Conservation (phyloP, 2,797 vertebrate species). For the Lates japonicus region DNA sequence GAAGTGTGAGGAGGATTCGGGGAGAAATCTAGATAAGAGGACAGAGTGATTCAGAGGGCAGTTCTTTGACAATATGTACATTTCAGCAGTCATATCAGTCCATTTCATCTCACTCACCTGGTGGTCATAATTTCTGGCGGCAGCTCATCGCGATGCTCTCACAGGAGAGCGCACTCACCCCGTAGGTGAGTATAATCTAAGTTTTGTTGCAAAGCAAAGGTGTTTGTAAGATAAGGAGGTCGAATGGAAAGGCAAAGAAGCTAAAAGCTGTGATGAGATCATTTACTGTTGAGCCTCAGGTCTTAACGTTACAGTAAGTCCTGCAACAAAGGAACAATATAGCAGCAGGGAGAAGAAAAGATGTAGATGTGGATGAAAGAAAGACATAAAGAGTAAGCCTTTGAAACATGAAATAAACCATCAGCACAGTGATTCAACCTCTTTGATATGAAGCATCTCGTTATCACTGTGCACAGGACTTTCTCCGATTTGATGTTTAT, state of each 20-base stretch:
- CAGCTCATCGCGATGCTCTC: constrained; percentile 28
- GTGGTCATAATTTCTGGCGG: constrained; percentile 50
- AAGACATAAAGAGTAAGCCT: background rate
- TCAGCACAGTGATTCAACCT: constrained; percentile 20
- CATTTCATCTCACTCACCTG: constrained; percentile 55
- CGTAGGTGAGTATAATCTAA: constrained; percentile 49
- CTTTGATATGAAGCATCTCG: constrained; percentile 31
- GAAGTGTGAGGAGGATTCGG: background rate
- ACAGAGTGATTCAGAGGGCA: constrained; percentile 23
- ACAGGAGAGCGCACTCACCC: constrained; percentile 13
- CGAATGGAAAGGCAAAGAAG: constrained; percentile 56
- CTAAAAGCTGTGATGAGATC: constrained; percentile 45
- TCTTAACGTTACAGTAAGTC: constrained; percentile 55
- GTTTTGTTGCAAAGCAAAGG: constrained; percentile 58
- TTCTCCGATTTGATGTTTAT: constrained; percentile 50
- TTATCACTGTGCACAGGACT: constrained; percentile 19
- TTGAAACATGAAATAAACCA: constrained; percentile 1
- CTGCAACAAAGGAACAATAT: constrained; percentile 47
- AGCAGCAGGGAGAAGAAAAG: constrained; percentile 6
- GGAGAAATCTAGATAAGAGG: constrained; percentile 39
- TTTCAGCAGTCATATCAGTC: constrained; percentile 49
- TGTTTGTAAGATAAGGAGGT: constrained; percentile 68
- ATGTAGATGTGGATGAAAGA: constrained; percentile 13
- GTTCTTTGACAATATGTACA: constrained; percentile 48
- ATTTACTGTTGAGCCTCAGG: constrained; percentile 47